Evolutionary conservation across 2,113 vertebrate genomes (phyloP).

Genomic region (Cinclus mexicanus): DNA sequence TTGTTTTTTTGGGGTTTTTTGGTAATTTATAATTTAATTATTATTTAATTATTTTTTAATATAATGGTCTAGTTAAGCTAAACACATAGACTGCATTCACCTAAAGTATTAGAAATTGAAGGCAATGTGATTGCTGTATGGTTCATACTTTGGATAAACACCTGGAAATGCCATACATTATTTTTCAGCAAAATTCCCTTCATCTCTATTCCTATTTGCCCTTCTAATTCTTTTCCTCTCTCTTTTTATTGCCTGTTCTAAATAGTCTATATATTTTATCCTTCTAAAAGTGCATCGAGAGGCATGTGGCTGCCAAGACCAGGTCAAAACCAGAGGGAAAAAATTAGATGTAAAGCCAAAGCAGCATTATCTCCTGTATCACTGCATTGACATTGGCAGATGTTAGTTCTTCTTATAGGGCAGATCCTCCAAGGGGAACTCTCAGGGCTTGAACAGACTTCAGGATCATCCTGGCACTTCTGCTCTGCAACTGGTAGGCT

Average conservation of each 20-base stretch:
- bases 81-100: not conserved
- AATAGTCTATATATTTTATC: not conserved
- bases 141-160: not conserved
- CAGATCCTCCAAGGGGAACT: not conserved
- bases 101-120: not conserved
- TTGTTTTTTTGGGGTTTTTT: no score
- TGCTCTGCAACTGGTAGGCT: not conserved
- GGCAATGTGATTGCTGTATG: not conserved
- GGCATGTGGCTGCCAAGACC: not conserved
- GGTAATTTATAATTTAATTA: not conserved
- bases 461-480: not conserved
- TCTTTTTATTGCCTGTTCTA: not conserved
- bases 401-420: not conserved
- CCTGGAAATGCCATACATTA: not conserved
- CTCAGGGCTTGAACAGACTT: not conserved
- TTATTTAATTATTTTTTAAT: not conserved
- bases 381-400: not conserved
- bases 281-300: not conserved
- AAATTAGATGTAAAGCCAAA: not conserved
- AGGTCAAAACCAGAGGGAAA: not conserved
- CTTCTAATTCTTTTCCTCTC: not conserved
- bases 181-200: not conserved
- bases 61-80: not conserved
- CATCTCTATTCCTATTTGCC: not conserved
- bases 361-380: not conserved